Percentiles rank a stretch among this genome's conserved stretches.
These are phyloP conservation scores for Calonectris borealis DNA, from an alignment of 2,113 vertebrate genomes.

Conservation along the genomic window DNA sequence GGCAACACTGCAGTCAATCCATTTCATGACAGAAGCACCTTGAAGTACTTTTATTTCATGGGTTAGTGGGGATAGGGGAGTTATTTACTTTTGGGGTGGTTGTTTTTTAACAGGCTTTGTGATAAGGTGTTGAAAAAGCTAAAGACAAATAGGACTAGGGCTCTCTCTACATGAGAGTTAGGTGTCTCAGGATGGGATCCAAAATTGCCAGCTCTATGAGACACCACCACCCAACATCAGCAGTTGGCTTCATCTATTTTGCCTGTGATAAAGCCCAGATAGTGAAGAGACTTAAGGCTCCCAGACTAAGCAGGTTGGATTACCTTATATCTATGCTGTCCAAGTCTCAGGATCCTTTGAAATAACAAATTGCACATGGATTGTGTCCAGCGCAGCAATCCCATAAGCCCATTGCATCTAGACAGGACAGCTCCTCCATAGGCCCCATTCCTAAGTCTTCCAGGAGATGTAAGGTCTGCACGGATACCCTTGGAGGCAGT, in stretches of 20 bases:
- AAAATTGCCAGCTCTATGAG: neutral
- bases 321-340: neutral
- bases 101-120: neutral
- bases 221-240: neutral
- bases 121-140: neutral
- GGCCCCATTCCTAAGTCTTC: neutral
- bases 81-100: neutral
- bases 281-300: neutral
- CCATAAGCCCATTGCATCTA: neutral
- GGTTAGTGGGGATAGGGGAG: too few species aligned
- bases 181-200: neutral
- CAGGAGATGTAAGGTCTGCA: accelerated
- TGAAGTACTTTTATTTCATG: neutral
- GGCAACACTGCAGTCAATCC: neutral
- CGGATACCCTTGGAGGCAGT: too few species aligned
- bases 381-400: neutral
- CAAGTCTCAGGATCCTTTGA: neutral
- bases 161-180: neutral
- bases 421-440: neutral
- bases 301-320: neutral
- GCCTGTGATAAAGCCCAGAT: neutral
- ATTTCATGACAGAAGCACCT: neutral
- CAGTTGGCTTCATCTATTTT: neutral
- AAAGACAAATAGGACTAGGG: neutral
- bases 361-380: neutral